A percentile compares a stretch with the other conserved stretches of the same genome.
Conservation (phyloP, 2,888 invertebrate species). For the Ormyrus nitidulus region DNA sequence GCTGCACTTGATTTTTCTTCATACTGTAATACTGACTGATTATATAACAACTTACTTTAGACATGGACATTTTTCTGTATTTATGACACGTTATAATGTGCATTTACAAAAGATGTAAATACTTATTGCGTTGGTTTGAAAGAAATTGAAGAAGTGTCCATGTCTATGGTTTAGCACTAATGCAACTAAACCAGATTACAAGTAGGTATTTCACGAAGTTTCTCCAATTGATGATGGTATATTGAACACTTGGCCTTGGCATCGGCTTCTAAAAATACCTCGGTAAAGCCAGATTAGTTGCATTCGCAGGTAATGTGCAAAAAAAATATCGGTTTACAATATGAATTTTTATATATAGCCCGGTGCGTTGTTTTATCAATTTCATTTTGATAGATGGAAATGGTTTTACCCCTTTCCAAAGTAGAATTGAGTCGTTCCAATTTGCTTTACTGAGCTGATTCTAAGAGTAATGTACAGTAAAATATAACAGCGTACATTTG, state of each 20-base stretch:
- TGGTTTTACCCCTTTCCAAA: slow-evolving; percentile 36
- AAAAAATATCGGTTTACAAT: slow-evolving; percentile 37
- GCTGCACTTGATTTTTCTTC: slow-evolving; percentile 62
- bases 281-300: slow-evolving; percentile 24
- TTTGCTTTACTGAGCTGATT: slow-evolving; percentile 24
- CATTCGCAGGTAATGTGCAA: slow-evolving; percentile 26
- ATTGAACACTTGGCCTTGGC: slow-evolving; percentile 51
- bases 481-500: slow-evolving; percentile 40
- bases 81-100: slow-evolving; percentile 24
- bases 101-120: neutral
- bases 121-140: neutral
- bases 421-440: slow-evolving; percentile 21
- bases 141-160: slow-evolving; percentile 42
- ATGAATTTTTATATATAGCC: slow-evolving; percentile 34
- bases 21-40: slow-evolving; percentile 72
- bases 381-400: slow-evolving; percentile 26
- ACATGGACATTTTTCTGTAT: slow-evolving; percentile 27
- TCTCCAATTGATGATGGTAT: slow-evolving; percentile 31
- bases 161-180: slow-evolving; percentile 40
- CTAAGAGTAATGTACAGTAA: slow-evolving; percentile 24
- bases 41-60: slow-evolving; percentile 72
- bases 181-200: slow-evolving; percentile 4
- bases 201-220: slow-evolving; percentile 44
- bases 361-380: slow-evolving; percentile 40
- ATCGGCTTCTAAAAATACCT: slow-evolving; percentile 45